Evolutionary conservation across 2,888 invertebrate genomes (phyloP).

Genomic region (Hecatera dysodea): DNA sequence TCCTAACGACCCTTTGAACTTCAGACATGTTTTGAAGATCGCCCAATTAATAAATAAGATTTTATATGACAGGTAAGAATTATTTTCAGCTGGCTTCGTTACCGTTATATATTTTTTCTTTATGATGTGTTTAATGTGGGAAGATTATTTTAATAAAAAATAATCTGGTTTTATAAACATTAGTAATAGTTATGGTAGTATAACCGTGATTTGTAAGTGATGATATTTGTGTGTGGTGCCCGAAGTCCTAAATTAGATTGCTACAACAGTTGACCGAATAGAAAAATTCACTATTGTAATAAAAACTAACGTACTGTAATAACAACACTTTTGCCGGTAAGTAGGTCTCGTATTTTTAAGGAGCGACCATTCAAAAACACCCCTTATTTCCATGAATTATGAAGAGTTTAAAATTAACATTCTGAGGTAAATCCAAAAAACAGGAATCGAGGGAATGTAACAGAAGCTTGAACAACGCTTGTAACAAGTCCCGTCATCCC

Average conservation of each 20-base stretch:
- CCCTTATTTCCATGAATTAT: no score
- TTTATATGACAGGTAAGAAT: slow-evolving; percentile 55
- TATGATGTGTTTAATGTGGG: slow-evolving; percentile 41
- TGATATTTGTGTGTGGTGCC: background rate
- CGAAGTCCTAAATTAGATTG: background rate
- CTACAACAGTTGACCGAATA: background rate
- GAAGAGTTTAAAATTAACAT: no score
- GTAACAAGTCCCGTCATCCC: no score
- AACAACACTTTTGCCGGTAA: no score
- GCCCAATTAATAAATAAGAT: slow-evolving; percentile 61
- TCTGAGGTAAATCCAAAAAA: no score
- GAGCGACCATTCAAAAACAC: no score
- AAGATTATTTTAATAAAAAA: slow-evolving; percentile 25
- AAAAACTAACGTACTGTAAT: no score
- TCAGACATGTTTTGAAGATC: slow-evolving; percentile 38
- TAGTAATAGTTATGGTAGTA: background rate
- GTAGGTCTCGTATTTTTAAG: no score
- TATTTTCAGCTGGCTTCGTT: slow-evolving; percentile 30
- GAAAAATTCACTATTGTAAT: background rate
- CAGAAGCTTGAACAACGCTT: no score
- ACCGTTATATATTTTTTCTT: slow-evolving; percentile 45
- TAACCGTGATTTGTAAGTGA: slow-evolving; percentile 5
- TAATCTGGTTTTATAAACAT: slow-evolving; percentile 21
- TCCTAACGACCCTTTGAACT: slow-evolving; percentile 37
- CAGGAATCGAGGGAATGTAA: no score